These are phyloP conservation scores for Bambusicola thoracicus DNA, from an alignment of 2,113 vertebrate genomes.

Conservation along the genomic window DNA sequence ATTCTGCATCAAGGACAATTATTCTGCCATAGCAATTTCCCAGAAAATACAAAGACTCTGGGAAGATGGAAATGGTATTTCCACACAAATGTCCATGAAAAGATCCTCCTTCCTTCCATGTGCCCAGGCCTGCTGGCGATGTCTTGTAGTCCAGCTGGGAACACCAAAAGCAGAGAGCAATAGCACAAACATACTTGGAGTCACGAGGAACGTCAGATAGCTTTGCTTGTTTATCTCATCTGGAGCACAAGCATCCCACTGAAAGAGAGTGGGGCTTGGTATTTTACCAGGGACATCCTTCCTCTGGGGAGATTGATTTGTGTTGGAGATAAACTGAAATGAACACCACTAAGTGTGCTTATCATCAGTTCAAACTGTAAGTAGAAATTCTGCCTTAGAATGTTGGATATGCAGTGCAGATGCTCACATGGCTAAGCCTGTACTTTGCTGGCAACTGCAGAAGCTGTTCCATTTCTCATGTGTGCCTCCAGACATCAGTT, in stretches of 20 bases:
- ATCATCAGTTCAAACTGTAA: background rate
- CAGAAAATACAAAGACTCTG: background rate
- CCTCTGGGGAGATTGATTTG: background rate
- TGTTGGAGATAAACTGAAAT: background rate
- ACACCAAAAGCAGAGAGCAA: background rate
- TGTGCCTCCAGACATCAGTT: background rate
- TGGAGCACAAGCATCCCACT: background rate
- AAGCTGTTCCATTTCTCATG: background rate
- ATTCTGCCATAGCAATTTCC: fast-evolving
- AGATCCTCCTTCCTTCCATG: background rate
- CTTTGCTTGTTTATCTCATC: background rate
- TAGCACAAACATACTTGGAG: background rate
- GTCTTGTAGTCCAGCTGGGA: background rate
- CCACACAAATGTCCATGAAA: background rate
- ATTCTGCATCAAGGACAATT: background rate
- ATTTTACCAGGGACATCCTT: background rate
- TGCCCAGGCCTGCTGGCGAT: background rate
- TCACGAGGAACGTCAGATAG: background rate
- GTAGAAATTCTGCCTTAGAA: background rate
- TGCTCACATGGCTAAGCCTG: background rate
- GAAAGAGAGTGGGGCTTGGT: fast-evolving
- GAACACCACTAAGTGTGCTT: background rate
- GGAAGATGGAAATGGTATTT: background rate
- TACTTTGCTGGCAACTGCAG: background rate
- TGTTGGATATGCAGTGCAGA: background rate